Base-by-base conservation (phyloP, 1,140 invertebrate species). In the Leptoteleia sp. region DNA sequence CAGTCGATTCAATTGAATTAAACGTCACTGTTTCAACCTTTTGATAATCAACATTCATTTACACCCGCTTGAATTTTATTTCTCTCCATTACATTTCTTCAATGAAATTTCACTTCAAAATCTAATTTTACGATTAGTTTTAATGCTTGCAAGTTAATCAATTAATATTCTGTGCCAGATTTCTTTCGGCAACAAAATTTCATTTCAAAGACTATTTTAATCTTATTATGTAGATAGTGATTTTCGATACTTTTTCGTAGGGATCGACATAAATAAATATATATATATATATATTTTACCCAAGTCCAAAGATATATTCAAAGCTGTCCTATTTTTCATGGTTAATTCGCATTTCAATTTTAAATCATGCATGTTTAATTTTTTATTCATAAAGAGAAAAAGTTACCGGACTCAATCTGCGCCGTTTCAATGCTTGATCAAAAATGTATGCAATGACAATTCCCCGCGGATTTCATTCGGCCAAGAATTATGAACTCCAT, bases 371-470 rank as follows among this genome's bases (percentile, higher is more conserved):
- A n/a, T 64, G 40, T 64, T 76, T 76, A 76, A 76, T 76, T 76
- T 68, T 76, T 67, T 70, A 77, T 71, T 72, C 65, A 67, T 71
- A 57, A 64, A 68, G 43, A 64, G 57, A 64, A 45, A 62, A 68
- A 62, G 43, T 37, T 33, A 65, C 4, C 71, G 15, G 35, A 33
- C 50, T 52, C 40, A 70, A 76, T 76, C 64, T 33, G 43, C 29
- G 38, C 19, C 55, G 47, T 77, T 78, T 78, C 67, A 78, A 72
- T 72, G 67, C 59, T 62, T 31, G 61, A 78, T 78, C 38, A 72
- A 78, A 78, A 72, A 78, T 78, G 61, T 25, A 67, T 67, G 67
- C 67, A 57, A 55, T 38, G 67, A 78, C 67, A 55, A 72, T 70
- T 55, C 61, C 65, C 65, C 11, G 13, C 29, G 65, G 65, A 64